phyloP scores from a whole-genome alignment of 2,797 vertebrate species.

The Percopsis omiscomaycus region DNA sequence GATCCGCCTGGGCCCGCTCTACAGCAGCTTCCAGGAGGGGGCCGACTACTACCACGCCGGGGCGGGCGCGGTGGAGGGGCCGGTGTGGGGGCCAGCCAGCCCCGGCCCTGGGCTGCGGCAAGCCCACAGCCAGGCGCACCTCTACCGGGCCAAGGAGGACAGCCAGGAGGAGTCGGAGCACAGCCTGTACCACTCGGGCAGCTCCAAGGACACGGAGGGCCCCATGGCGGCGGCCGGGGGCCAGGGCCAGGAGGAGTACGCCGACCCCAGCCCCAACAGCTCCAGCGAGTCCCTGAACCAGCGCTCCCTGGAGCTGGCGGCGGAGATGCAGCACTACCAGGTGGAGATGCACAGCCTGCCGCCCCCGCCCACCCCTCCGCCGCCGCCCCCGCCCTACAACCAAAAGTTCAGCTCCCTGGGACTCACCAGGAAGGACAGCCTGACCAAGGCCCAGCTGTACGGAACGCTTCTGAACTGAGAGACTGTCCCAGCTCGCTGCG shows the following conservation, averaged over 20 bases:
- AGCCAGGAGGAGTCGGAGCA: constrained; percentile 85
- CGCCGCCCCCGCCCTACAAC: constrained; percentile 84
- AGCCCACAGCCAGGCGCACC: constrained; percentile 77
- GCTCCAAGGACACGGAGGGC: constrained; percentile 83
- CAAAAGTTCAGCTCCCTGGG: constrained; percentile 88
- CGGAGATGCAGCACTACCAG: constrained; percentile 85
- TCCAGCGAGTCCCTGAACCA: constrained; percentile 89
- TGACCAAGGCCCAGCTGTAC: constrained; percentile 97
- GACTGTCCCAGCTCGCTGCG: constrained; percentile 9
- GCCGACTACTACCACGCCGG: constrained; percentile 84
- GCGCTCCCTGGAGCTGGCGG: constrained; percentile 85
- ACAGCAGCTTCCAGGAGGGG: constrained; percentile 94
- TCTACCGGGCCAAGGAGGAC: constrained; percentile 82
- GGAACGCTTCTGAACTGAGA: constrained; percentile 91
- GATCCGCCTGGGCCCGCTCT: constrained; percentile 88
- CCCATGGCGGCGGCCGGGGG: constrained; percentile 66
- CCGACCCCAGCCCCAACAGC: constrained; percentile 87
- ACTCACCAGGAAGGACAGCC: constrained; percentile 95
- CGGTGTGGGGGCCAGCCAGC: constrained; percentile 68
- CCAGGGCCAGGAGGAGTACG: constrained; percentile 83
- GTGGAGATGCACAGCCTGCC: constrained; percentile 76
- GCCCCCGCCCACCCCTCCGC: constrained; percentile 69
- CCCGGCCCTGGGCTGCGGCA: constrained; percentile 80
- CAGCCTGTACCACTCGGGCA: constrained; percentile 87
- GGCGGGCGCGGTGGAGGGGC: constrained; percentile 61